Evolutionary conservation across 2,888 invertebrate genomes (phyloP), one percentile per base, ranked within the genome.

Genomic region (Tryphoninae sp.): DNA sequence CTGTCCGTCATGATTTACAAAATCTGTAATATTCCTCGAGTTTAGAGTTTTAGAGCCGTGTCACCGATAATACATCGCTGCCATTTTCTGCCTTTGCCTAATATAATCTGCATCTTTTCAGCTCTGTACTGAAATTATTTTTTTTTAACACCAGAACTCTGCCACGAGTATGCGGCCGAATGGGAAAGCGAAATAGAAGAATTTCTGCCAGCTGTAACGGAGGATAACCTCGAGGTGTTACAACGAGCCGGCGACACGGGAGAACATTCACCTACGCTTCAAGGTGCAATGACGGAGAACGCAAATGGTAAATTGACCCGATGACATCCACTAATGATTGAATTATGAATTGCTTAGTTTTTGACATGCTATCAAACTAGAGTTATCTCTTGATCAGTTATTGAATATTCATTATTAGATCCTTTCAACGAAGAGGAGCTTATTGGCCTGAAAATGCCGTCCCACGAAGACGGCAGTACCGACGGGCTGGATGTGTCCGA

Each of bases 101-200:
- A 11, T n/a, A 3, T 8, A 40, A 22, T 6, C 2, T 59, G 2
- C 40, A 40, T 23, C 58, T 45, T 22, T 3, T 40, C 13, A 13
- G 45, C 11, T 22, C 45, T 33, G 49, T 11, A 22, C 49, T 59
- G 22, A 19, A 6, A 7, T 51, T 33, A 11, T 40, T 58, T 62
- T 42, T 42, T 19, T n/a, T 75, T 19, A n/a, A 22, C 22, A 1
- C 7, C 33, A 82, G 82, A 76, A 8, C 49, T 82, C 53, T 79
- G 79, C 64, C 75, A 79, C 59, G 79, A 79, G 53, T 82, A 82
- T 51, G 22, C 72, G 51, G 68, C 72, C 49, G 92, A 92, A 86
- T 92, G 91, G 89, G 92, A 92, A 80, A 91, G 87, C 83, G 92
- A 91, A 76, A 91, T 92, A 65, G 92, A 92, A 80, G 92, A 92